Percentiles rank a stretch among this genome's conserved stretches.
These are phyloP conservation scores for Didymodactylos carnosus DNA, from an alignment of 2,888 invertebrate species.

Conservation along the genomic window DNA sequence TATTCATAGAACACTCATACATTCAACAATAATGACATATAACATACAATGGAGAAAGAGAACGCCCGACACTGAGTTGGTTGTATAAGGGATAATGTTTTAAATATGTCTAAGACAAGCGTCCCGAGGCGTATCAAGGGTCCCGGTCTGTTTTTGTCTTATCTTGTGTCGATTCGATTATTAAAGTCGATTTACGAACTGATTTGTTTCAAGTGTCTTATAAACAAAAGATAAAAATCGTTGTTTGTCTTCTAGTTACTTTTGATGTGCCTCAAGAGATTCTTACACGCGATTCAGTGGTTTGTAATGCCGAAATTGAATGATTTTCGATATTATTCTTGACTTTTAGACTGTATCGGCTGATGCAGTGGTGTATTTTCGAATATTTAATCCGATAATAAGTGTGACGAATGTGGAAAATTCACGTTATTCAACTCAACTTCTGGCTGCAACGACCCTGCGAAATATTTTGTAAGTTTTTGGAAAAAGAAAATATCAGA, in stretches of 20 bases:
- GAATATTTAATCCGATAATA: constrained; percentile 27
- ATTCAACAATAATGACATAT: no score
- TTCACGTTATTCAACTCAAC: constrained; percentile 25
- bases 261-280: constrained; percentile 19
- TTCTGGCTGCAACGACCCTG: constrained; percentile 29
- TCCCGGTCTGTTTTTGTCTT: constrained; percentile 60
- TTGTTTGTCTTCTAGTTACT: constrained; percentile 11
- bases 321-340: background rate
- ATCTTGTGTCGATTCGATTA: constrained; percentile 18
- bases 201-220: background rate
- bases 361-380: constrained; percentile 31
- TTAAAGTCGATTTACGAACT: constrained; percentile 17
- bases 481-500: background rate
- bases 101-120: constrained; percentile 59
- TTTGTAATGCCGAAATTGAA: background rate
- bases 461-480: constrained; percentile 21
- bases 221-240: background rate
- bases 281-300: constrained; percentile 27
- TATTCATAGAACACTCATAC: no score
- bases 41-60: background rate
- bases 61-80: background rate
- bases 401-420: constrained; percentile 30
- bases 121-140: constrained; percentile 62
- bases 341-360: constrained; percentile 23
- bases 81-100: background rate